These are phyloP conservation scores for Lasioglossum calceatum DNA, from an alignment of 2,888 invertebrate genomes.

Conservation along the genomic window DNA sequence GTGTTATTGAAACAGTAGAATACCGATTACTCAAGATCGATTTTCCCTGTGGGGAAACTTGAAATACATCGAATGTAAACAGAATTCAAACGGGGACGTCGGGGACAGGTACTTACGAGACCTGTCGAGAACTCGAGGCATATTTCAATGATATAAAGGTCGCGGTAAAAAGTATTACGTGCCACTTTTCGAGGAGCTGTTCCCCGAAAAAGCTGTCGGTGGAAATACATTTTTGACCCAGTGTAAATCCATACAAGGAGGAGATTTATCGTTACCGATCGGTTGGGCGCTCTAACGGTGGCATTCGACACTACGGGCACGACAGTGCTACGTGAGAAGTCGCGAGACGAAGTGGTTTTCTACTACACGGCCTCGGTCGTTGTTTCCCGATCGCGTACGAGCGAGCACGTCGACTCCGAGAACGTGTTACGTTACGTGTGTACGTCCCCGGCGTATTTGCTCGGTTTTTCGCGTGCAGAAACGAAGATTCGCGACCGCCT, in stretches of 20 bases:
- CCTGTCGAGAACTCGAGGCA: background rate
- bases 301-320: constrained; percentile 66
- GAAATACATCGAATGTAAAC: background rate
- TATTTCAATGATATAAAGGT: background rate
- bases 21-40: background rate
- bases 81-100: background rate
- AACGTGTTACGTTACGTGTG: constrained; percentile 2
- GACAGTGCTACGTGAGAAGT: constrained; percentile 59
- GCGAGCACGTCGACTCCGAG: constrained; percentile 28
- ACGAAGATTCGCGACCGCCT: background rate
- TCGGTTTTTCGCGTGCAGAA: constrained; percentile 4
- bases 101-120: background rate
- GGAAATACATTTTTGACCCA: constrained; percentile 19
- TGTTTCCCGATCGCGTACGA: constrained; percentile 39
- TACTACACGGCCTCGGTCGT: constrained; percentile 39
- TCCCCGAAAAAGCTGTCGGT: constrained; percentile 1
- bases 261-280: constrained; percentile 61
- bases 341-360: constrained; percentile 54
- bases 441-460: constrained; percentile 5
- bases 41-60: background rate
- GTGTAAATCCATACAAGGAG: constrained; percentile 57
- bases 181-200: background rate
- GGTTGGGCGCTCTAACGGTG: constrained; percentile 75
- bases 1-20: background rate
- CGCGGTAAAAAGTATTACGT: background rate